A percentile compares a stretch with the other conserved stretches of the same genome.
phyloP scores from a whole-genome alignment of 2,888 invertebrate species.

The Spisula solida region DNA sequence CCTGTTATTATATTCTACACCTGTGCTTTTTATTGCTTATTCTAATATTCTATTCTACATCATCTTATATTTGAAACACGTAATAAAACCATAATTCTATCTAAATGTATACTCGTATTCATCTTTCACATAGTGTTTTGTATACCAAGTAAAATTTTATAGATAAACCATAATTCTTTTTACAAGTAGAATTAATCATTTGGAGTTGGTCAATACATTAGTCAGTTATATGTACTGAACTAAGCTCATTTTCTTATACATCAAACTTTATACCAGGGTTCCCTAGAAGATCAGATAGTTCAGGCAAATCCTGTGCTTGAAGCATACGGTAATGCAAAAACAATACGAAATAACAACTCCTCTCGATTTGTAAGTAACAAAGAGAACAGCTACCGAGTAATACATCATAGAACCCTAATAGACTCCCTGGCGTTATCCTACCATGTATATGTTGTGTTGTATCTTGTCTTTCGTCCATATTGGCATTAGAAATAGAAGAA shows the following conservation, averaged over 20 bases:
- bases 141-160: too few species aligned
- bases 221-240: neutral
- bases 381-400: neutral
- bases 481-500: neutral
- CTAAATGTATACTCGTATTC: neutral
- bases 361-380: slow-evolving; percentile 99
- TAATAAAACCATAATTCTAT: neutral
- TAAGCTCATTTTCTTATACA: neutral
- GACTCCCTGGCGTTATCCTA: too few species aligned
- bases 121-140: too few species aligned
- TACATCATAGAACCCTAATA: too few species aligned
- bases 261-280: slow-evolving; percentile 60
- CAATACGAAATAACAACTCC: slow-evolving; percentile 98
- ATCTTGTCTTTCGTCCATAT: neutral
- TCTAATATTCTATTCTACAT: neutral
- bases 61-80: neutral
- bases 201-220: neutral
- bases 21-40: neutral
- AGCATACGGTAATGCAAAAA: slow-evolving; percentile 86
- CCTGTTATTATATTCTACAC: neutral
- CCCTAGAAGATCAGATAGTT: slow-evolving; percentile 99
- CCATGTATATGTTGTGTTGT: too few species aligned
- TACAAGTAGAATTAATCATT: too few species aligned
- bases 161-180: too few species aligned
- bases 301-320: slow-evolving; percentile 94